These are phyloP conservation scores for Nomada lathburiana DNA, from an alignment of 2,888 invertebrate genomes.

Conservation along the genomic window DNA sequence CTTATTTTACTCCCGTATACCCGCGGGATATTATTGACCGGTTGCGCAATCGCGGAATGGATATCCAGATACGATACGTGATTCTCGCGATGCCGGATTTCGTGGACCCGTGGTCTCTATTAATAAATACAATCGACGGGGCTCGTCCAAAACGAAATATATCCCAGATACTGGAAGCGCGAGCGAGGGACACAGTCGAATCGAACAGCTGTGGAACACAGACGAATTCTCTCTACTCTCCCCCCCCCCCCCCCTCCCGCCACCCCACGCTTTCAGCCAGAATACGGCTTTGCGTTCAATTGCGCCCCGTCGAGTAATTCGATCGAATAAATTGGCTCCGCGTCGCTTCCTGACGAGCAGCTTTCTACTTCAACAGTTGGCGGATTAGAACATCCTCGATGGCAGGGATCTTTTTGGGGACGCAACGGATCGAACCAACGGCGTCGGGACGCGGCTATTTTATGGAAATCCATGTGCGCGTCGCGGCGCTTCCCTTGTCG, in stretches of 20 bases:
- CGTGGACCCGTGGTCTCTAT: background rate
- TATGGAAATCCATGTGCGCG: constrained; percentile 12
- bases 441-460: constrained; percentile 21
- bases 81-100: background rate
- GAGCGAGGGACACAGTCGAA: background rate
- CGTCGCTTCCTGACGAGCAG: constrained; percentile 50
- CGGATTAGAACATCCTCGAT: constrained; percentile 22
- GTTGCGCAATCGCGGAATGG: constrained; percentile 32
- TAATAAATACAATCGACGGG: constrained; percentile 21
- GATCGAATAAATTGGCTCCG: constrained; percentile 54
- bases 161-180: background rate
- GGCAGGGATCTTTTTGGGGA: constrained; percentile 18
- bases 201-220: constrained; percentile 2
- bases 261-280: background rate
- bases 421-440: constrained; percentile 11
- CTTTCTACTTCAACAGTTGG: constrained; percentile 40
- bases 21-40: constrained; percentile 71
- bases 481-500: too few relatives aligned
- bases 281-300: constrained; percentile 39
- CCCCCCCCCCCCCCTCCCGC: background rate
- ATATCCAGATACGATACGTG: constrained; percentile 6
- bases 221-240: constrained; percentile 1
- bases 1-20: constrained; percentile 30
- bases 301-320: constrained; percentile 42
- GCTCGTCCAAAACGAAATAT: background rate